These are phyloP conservation scores for Gasteruption jaculator DNA, from an alignment of 2,888 invertebrate genomes.

Conservation along the genomic window DNA sequence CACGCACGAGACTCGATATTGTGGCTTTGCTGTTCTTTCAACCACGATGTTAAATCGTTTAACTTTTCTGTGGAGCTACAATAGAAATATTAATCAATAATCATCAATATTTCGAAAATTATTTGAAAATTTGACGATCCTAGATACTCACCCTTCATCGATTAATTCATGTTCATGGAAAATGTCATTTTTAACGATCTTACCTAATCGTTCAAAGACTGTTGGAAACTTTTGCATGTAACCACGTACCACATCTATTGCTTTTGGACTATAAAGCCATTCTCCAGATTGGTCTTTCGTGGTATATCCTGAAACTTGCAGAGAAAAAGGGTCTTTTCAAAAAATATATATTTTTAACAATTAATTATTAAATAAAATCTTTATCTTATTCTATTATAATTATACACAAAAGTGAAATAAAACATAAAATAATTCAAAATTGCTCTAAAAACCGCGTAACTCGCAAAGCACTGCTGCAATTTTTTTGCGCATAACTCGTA, in stretches of 20 bases:
- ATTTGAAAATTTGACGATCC: slow-evolving; percentile 15
- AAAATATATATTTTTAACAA: slow-evolving; percentile 8
- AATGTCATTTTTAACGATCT: slow-evolving; percentile 55
- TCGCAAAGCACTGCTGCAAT: too few relatives aligned
- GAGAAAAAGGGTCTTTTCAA: slow-evolving; percentile 18
- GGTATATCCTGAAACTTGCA: slow-evolving; percentile 75
- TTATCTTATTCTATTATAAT: too few relatives aligned
- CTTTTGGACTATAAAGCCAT: slow-evolving; percentile 81
- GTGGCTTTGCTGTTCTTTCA: slow-evolving; percentile 66
- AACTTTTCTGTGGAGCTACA: slow-evolving; percentile 56
- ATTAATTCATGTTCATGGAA: slow-evolving; percentile 70
- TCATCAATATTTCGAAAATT: slow-evolving; percentile 21
- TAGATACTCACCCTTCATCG: slow-evolving; percentile 55
- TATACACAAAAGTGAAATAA: too few relatives aligned
- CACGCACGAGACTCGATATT: slow-evolving; percentile 61
- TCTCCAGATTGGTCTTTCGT: slow-evolving; percentile 59
- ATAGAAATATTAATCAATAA: too few relatives aligned
- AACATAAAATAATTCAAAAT: too few relatives aligned
- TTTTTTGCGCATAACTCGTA: too few relatives aligned
- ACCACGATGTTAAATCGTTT: slow-evolving; percentile 59
- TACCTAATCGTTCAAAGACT: slow-evolving; percentile 62
- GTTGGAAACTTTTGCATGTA: slow-evolving; percentile 72
- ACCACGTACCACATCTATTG: slow-evolving; percentile 64
- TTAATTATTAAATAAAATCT: slow-evolving; percentile 9
- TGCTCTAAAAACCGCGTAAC: too few relatives aligned